A percentile compares a stretch with the other conserved stretches of the same genome.
These are phyloP conservation scores for Vespertilio murinus DNA, from an alignment of 2,797 vertebrate species.

Conservation along the genomic window DNA sequence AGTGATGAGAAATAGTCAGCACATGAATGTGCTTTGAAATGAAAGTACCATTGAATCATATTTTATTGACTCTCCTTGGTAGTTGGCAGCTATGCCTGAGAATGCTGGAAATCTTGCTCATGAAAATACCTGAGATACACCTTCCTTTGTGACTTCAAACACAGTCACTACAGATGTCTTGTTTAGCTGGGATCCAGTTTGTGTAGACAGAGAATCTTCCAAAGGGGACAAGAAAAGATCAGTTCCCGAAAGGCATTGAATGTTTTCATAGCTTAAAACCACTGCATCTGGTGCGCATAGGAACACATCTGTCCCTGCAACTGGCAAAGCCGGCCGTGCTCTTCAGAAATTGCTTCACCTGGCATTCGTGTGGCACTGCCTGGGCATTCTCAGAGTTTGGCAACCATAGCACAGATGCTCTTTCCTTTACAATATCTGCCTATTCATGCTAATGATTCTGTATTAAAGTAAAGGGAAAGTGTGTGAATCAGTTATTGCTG, in stretches of 20 bases:
- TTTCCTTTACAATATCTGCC: neutral
- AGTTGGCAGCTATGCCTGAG: neutral
- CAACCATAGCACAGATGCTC: neutral
- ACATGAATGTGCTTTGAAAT: neutral
- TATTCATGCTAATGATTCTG: neutral
- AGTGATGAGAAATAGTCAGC: neutral
- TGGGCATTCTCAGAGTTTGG: neutral
- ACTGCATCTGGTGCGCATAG: neutral
- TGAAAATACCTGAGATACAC: neutral
- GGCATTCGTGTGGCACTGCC: neutral
- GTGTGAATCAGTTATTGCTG: neutral
- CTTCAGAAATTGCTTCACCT: neutral
- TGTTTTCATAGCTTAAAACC: slow-evolving; percentile 65
- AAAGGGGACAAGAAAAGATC: slow-evolving; percentile 54
- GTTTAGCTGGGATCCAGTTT: slow-evolving; percentile 34
- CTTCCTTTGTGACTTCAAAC: slow-evolving; percentile 52
- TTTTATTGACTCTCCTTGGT: neutral
- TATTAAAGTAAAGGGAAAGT: slow-evolving; percentile 34
- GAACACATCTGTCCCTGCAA: slow-evolving; percentile 31
- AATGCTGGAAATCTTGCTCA: neutral
- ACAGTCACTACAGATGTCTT: neutral
- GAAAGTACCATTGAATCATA: fast-evolving
- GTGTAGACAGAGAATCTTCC: slow-evolving; percentile 59
- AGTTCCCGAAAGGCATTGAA: slow-evolving; percentile 28
- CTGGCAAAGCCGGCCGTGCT: neutral